Conservation (phyloP, 2,888 invertebrate species). For the Tolmerus cingulatus region DNA sequence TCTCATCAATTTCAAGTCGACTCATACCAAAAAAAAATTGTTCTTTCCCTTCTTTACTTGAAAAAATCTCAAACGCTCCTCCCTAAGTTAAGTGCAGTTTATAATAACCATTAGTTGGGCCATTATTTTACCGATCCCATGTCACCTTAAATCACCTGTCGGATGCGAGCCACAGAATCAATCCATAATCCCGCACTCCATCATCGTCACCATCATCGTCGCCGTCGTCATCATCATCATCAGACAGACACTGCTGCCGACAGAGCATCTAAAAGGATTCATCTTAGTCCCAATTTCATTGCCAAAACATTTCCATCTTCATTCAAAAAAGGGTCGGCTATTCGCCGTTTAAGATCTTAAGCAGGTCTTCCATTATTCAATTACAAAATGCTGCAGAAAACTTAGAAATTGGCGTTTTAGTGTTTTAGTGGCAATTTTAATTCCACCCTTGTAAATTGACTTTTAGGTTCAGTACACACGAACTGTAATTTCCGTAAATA, state of each 20-base stretch:
- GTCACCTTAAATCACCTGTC: conserved; percentile 23
- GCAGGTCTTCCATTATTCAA: background rate
- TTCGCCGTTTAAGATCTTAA: background rate
- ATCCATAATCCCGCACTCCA: background rate
- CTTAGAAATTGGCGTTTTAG: background rate
- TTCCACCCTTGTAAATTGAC: conserved; percentile 2
- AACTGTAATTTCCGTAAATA: conserved; percentile 11
- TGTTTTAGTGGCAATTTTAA: background rate
- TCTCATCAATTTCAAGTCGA: too few species aligned
- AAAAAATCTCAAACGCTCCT: background rate
- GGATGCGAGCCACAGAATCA: background rate
- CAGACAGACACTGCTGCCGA: background rate
- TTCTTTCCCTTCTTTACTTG: background rate
- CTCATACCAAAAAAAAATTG: too few species aligned
- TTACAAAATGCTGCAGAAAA: background rate
- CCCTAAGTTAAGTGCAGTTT: background rate
- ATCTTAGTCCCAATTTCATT: background rate
- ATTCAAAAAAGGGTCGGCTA: background rate
- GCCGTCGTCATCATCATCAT: background rate
- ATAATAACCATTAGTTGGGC: background rate
- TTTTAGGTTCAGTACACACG: conserved; percentile 12
- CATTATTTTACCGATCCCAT: background rate
- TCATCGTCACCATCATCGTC: background rate
- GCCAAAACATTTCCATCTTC: background rate
- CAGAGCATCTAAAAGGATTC: background rate